Percentiles rank a stretch among this genome's conserved stretches.
Evolutionary conservation across 2,888 invertebrate species (phyloP).

Genomic region (Gisinianus flammeolus): DNA sequence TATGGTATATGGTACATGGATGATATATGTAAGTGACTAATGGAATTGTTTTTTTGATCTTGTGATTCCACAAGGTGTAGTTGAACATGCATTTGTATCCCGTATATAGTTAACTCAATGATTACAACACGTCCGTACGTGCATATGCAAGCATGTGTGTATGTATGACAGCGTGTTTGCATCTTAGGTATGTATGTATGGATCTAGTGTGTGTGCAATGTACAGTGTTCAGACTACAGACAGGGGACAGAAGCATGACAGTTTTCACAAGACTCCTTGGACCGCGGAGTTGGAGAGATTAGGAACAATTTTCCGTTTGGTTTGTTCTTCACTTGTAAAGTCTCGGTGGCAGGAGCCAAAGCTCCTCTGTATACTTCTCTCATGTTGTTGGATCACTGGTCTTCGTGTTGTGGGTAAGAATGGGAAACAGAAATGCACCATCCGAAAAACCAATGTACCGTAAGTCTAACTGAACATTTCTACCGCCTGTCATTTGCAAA

Average conservation of each 20-base stretch:
- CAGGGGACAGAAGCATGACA: conserved; percentile 26
- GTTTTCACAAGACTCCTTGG: conserved; percentile 43
- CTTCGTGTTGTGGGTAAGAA: conserved; percentile 25
- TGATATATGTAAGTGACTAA: background rate
- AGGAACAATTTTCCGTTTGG: conserved; percentile 59
- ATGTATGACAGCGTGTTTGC: too few species aligned
- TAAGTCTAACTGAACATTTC: conserved; percentile 57
- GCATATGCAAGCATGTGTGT: too few species aligned
- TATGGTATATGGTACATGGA: conserved; percentile 21
- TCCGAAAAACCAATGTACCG: conserved; percentile 57
- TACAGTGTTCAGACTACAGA: too few species aligned
- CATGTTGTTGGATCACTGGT: background rate
- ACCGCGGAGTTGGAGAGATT: conserved; percentile 56
- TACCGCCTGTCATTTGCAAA: conserved; percentile 59
- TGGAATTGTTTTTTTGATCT: background rate
- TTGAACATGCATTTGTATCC: conserved; percentile 10
- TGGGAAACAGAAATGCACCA: conserved; percentile 48
- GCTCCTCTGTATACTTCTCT: background rate
- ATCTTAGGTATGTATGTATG: too few species aligned
- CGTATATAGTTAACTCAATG: too few species aligned
- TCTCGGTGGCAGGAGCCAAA: conserved; percentile 8
- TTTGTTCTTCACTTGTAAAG: conserved; percentile 57
- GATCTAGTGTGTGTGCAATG: too few species aligned
- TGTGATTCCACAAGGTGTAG: background rate
- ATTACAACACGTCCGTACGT: too few species aligned